Conservation (phyloP, 2,113 vertebrate genomes). For the Cisticola juncidis region DNA sequence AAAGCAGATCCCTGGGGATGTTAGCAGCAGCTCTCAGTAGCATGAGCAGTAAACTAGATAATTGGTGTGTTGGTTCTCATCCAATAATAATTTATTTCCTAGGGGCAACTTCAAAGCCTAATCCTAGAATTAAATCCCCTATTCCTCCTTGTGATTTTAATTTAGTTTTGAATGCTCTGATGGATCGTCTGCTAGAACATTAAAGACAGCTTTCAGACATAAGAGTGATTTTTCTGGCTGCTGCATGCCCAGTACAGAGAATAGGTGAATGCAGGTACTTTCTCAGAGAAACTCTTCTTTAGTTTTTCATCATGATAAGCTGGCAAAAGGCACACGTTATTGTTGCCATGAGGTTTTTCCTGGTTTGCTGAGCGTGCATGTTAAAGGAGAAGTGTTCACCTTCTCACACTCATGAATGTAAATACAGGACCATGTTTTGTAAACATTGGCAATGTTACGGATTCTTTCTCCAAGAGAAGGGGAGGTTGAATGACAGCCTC, state of each 20-base stretch:
- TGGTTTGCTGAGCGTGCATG: too few species aligned
- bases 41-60: constrained; percentile 63
- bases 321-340: constrained; percentile 45
- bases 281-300: not conserved
- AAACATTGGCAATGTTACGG: too few species aligned
- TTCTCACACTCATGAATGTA: too few species aligned
- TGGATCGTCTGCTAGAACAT: constrained; percentile 37
- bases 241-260: not conserved
- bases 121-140: constrained; percentile 66
- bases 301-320: constrained; percentile 5
- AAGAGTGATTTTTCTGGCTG: constrained; percentile 7
- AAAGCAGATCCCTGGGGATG: not conserved
- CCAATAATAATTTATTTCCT: constrained; percentile 70
- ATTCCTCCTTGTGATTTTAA: constrained; percentile 61
- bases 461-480: too few species aligned
- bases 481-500: too few species aligned
- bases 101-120: constrained; percentile 64
- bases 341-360: too few species aligned
- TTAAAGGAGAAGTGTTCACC: too few species aligned
- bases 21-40: constrained; percentile 29
- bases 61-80: constrained; percentile 65
- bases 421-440: too few species aligned
- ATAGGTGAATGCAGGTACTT: constrained; percentile 22
- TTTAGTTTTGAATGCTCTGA: constrained; percentile 66
- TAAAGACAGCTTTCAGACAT: constrained; percentile 20